These are phyloP conservation scores for Abscondita cerata DNA, from an alignment of 2,888 invertebrate genomes.

Conservation along the genomic window DNA sequence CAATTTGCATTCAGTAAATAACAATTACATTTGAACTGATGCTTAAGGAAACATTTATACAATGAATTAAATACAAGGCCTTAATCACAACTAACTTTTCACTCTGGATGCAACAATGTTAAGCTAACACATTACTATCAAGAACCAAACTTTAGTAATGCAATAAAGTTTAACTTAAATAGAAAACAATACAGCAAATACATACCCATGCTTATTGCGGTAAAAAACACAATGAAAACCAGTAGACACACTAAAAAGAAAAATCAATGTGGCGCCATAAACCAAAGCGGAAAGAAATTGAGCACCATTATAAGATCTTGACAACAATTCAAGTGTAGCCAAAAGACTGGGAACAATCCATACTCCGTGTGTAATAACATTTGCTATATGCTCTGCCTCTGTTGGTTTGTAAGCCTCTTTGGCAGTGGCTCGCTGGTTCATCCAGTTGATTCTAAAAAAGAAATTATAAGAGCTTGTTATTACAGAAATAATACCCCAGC, in stretches of 20 bases:
- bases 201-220: conserved; percentile 65
- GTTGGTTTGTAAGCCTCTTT: conserved; percentile 88
- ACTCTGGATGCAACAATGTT: too few relatives aligned
- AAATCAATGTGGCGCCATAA: conserved; percentile 84
- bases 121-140: too few relatives aligned
- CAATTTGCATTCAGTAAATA: too few relatives aligned
- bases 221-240: conserved; percentile 90
- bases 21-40: too few relatives aligned
- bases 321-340: conserved; percentile 76
- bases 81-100: too few relatives aligned
- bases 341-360: conserved; percentile 87
- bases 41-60: too few relatives aligned
- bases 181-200: too few relatives aligned
- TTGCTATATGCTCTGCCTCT: conserved; percentile 87
- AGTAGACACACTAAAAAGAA: conserved; percentile 88
- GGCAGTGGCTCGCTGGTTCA: conserved; percentile 76
- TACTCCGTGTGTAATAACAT: conserved; percentile 89
- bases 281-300: conserved; percentile 84
- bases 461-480: neutral
- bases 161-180: too few relatives aligned
- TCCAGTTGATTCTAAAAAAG: conserved; percentile 67
- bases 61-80: too few relatives aligned
- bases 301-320: conserved; percentile 73
- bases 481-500: neutral
- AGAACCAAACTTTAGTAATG: too few relatives aligned